Conservation (phyloP, 2,888 invertebrate genomes). For the Noctuana brunneofusca region DNA sequence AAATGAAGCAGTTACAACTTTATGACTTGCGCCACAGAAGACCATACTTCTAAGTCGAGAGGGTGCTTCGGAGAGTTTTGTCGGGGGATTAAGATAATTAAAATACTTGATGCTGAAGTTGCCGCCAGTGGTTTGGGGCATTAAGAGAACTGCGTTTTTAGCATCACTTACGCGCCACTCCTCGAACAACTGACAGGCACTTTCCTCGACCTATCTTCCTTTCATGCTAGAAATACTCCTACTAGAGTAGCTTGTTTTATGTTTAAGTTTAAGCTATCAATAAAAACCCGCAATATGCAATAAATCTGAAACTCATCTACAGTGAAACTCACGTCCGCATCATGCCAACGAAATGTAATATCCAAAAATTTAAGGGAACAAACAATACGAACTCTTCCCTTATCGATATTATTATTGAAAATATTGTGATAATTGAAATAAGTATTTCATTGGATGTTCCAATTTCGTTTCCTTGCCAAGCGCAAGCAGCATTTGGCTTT, state of each 20-base stretch:
- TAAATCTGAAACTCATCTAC: not conserved
- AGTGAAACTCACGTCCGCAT: not conserved
- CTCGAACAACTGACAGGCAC: no score
- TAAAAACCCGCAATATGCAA: not conserved
- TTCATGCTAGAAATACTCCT: no score
- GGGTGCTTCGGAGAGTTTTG: constrained; percentile 53
- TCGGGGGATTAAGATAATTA: constrained; percentile 63
- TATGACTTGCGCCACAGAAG: constrained; percentile 45
- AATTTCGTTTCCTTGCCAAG: constrained; percentile 28
- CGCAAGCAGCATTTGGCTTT: constrained; percentile 9
- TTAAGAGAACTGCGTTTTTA: constrained; percentile 24
- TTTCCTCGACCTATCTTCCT: no score
- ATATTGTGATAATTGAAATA: constrained; percentile 33
- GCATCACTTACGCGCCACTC: no score
- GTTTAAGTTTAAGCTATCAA: not conserved
- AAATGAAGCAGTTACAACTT: constrained; percentile 25
- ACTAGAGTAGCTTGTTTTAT: no score
- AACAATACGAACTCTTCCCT: not conserved
- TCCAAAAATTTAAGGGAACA: not conserved
- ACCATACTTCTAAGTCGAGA: constrained; percentile 51
- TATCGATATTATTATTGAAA: constrained; percentile 27
- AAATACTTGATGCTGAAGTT: constrained; percentile 60
- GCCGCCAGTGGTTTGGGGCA: constrained; percentile 21
- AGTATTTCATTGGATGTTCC: constrained; percentile 29
- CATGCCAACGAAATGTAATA: not conserved